Percentiles rank a stretch among this genome's conserved stretches.
phyloP scores from a whole-genome alignment of 2,888 invertebrate species.

The Acleris cristana region DNA sequence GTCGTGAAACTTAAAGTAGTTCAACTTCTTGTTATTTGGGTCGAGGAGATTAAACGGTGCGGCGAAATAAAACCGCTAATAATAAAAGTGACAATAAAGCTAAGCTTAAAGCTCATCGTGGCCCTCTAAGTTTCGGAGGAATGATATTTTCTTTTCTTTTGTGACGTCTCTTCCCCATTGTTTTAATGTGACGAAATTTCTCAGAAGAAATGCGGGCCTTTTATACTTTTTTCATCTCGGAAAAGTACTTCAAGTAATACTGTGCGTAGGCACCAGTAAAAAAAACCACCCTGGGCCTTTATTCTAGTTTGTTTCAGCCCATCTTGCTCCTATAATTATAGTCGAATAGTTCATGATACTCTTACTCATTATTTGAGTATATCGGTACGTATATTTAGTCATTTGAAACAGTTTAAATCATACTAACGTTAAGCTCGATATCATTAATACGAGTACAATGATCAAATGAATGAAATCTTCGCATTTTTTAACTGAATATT shows the following conservation, averaged over 20 bases:
- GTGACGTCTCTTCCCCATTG: conserved; percentile 19
- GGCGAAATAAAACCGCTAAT: conserved; percentile 10
- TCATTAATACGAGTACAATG: no score
- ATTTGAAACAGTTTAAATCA: no score
- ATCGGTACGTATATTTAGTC: no score
- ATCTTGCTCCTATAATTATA: no score
- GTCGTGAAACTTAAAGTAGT: not conserved
- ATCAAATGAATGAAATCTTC: no score
- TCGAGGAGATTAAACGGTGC: not conserved
- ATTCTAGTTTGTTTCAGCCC: no score
- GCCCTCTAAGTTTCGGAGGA: conserved; percentile 14
- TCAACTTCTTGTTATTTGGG: not conserved
- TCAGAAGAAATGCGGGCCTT: conserved; percentile 6
- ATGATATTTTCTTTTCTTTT: conserved; percentile 21
- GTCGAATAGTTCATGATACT: no score
- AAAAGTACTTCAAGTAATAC: conserved; percentile 16
- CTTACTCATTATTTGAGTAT: no score
- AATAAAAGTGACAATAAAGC: conserved; percentile 23
- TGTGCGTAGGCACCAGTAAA: not conserved
- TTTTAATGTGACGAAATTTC: conserved; percentile 26
- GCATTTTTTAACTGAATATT: no score
- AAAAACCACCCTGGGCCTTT: not conserved
- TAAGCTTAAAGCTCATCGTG: conserved; percentile 19
- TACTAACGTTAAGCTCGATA: no score
- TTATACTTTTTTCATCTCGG: conserved; percentile 22